Percentiles rank a stretch among this genome's conserved stretches.
These are phyloP conservation scores for Colletes gigas DNA, from an alignment of 1,140 invertebrate species.

Conservation along the genomic window DNA sequence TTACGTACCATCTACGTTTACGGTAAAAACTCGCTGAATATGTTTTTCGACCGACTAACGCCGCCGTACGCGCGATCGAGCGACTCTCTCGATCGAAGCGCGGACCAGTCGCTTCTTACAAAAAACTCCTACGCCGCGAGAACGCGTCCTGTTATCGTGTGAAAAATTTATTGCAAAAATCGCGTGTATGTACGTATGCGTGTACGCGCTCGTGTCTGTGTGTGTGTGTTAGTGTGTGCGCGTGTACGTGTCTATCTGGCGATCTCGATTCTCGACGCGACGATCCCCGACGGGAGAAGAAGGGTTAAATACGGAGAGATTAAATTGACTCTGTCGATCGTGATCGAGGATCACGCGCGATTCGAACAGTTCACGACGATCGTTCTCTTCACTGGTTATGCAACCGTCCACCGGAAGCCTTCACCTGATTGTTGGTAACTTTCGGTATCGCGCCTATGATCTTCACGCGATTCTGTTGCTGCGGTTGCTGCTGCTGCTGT, in stretches of 20 bases:
- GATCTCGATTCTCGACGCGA: neutral
- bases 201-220: neutral
- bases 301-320: slow-evolving; percentile 42
- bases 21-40: slow-evolving; percentile 58
- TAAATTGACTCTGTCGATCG: slow-evolving; percentile 63
- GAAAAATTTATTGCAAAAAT: slow-evolving; percentile 27
- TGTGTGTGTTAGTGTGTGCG: neutral
- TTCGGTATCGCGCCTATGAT: slow-evolving; percentile 91
- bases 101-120: slow-evolving; percentile 10
- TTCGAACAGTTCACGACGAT: slow-evolving; percentile 6
- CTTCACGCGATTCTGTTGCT: slow-evolving; percentile 83
- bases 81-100: slow-evolving; percentile 30
- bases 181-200: neutral
- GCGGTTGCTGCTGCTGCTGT: slow-evolving; percentile 56
- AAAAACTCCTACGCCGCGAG: neutral
- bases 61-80: neutral
- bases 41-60: slow-evolving; percentile 6
- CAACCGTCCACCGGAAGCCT: slow-evolving; percentile 80
- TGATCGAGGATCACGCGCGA: slow-evolving; percentile 17
- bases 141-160: slow-evolving; percentile 3
- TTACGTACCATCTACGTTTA: slow-evolving; percentile 42
- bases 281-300: slow-evolving; percentile 38
- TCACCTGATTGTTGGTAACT: slow-evolving; percentile 75
- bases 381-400: slow-evolving; percentile 80
- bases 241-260: neutral